Percentiles rank a stretch among this genome's conserved stretches.
phyloP scores from a whole-genome alignment of 2,113 vertebrate genomes.

The Shinisaurus crocodilurus region DNA sequence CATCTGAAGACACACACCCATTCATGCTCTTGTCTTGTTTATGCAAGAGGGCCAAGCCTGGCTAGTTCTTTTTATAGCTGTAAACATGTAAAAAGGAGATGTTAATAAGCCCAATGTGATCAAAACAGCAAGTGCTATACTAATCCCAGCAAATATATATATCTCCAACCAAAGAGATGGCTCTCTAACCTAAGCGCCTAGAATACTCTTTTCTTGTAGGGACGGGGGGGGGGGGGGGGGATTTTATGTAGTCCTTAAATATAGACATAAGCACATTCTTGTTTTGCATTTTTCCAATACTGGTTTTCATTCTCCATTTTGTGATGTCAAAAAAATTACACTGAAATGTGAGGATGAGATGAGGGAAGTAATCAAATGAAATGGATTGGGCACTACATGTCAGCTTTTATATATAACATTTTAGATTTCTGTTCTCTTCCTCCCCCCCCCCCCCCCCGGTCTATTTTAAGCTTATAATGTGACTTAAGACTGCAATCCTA shows the following conservation, averaged over 20 bases:
- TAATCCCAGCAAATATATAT: neutral
- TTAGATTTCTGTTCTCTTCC: neutral
- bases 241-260: slow-evolving; percentile 33
- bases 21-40: slow-evolving; percentile 37
- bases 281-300: neutral
- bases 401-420: neutral
- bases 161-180: slow-evolving; percentile 30
- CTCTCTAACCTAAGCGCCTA: neutral
- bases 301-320: slow-evolving; percentile 21
- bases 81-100: slow-evolving; percentile 16
- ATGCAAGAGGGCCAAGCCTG: neutral
- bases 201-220: neutral
- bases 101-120: slow-evolving; percentile 16
- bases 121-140: slow-evolving; percentile 13
- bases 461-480: neutral
- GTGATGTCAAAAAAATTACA: slow-evolving; percentile 50
- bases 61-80: slow-evolving; percentile 31
- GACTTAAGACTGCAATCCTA: neutral
- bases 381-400: neutral
- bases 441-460: no score
- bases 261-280: slow-evolving; percentile 13
- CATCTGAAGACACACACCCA: neutral
- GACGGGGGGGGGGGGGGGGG: fast-evolving
- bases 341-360: neutral
- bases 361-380: neutral